phyloP scores from a whole-genome alignment of 2,113 vertebrate species.

The Galeopterus variegatus region DNA sequence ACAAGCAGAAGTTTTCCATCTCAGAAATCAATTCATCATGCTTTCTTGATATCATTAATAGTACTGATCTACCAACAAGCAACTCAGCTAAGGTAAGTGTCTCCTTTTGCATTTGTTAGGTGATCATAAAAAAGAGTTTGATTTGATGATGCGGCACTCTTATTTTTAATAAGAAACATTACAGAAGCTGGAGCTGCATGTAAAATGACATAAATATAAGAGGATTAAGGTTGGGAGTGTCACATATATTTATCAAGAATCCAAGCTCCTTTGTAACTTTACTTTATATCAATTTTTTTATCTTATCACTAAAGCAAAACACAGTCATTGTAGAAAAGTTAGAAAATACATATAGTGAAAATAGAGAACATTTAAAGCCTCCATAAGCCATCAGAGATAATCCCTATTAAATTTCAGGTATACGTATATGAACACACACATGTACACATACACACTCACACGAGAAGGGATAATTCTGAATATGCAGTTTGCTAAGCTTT shows the following conservation, averaged over 20 bases:
- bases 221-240: not conserved
- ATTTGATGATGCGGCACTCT: not conserved
- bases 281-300: not conserved
- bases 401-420: not conserved
- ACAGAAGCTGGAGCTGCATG: not conserved
- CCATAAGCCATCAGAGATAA: not conserved
- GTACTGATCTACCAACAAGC: not conserved
- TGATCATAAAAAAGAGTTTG: not conserved
- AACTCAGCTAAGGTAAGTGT: not conserved
- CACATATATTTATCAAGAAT: not conserved
- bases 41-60: not conserved
- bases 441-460: not conserved
- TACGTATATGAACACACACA: not conserved
- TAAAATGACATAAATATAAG: not conserved
- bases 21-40: not conserved
- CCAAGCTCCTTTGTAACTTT: not conserved
- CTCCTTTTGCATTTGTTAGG: not conserved
- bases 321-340: not conserved
- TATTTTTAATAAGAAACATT: not conserved
- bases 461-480: constrained; percentile 1
- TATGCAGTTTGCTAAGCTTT: not conserved
- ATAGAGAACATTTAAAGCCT: not conserved
- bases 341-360: not conserved
- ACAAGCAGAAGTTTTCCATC: not conserved
- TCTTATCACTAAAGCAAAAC: not conserved